These are phyloP conservation scores for Myathropa florea DNA, from an alignment of 2,888 invertebrate species.

Conservation along the genomic window DNA sequence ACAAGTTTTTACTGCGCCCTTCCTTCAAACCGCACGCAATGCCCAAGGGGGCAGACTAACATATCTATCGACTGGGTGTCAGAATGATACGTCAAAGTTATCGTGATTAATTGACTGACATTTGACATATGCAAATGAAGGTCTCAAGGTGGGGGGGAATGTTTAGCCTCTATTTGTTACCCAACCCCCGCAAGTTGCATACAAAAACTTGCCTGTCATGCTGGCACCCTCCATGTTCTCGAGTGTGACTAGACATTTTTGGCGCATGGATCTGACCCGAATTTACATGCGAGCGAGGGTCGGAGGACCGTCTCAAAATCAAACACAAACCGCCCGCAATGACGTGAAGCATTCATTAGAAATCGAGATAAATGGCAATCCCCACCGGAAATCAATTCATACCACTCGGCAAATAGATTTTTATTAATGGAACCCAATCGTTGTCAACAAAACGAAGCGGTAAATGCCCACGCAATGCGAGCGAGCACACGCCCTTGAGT, in stretches of 20 bases:
- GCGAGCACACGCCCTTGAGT: not conserved
- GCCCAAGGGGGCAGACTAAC: not conserved
- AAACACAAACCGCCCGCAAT: no score
- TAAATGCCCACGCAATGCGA: slow-evolving; percentile 33
- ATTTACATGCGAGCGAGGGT: slow-evolving; percentile 22
- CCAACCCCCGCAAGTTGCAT: slow-evolving; percentile 36
- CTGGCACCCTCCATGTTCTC: slow-evolving; percentile 15
- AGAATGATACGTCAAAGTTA: slow-evolving; percentile 13
- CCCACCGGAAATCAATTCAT: slow-evolving; percentile 36
- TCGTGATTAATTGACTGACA: slow-evolving; percentile 45
- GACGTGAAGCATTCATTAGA: slow-evolving; percentile 5
- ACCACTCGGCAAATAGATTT: not conserved
- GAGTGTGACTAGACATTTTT: slow-evolving; percentile 25
- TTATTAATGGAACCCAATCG: slow-evolving; percentile 38
- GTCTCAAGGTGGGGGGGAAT: not conserved
- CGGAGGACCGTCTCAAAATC: not conserved
- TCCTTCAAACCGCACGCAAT: not conserved
- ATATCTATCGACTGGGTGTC: not conserved
- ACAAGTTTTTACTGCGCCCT: not conserved
- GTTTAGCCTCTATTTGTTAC: not conserved
- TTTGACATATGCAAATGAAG: slow-evolving; percentile 38
- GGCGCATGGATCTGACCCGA: no score
- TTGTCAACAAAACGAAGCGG: slow-evolving; percentile 27
- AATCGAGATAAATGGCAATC: not conserved
- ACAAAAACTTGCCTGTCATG: slow-evolving; percentile 44